Base-by-base conservation (phyloP, 2,797 vertebrate genomes). In the Tympanoctomys barrerae region DNA sequence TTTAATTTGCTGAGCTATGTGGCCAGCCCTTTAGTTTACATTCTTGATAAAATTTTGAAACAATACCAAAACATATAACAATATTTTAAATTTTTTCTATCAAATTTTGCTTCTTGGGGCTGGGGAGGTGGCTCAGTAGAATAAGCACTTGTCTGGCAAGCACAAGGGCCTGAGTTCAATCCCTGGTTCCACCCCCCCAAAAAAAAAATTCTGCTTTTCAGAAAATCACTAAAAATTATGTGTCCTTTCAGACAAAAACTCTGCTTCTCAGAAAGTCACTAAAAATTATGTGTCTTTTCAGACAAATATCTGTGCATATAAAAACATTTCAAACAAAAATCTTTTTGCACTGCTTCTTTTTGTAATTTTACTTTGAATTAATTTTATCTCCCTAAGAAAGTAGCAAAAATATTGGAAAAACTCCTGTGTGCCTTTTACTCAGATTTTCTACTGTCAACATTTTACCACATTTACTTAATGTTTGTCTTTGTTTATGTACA, bases 381-480 rank as follows among this genome's bases (percentile, higher is more conserved):
- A 93, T 89, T 94, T 49, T 39, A 71, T 57, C 77, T 16, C 49
- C 77, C 3, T 18, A 77, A 94, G 75, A 71, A 87, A 79, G 18
- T 54, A 94, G 21, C 18, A 75, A 77, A 77, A 61, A 81, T 70
- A 68, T 6, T 49, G 71, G 26, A 86, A 92, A 86, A 87, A 39
- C 10, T 68, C 54, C 77, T 71, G 21, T 24, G 52, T 59, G 71
- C 13, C 8, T 31, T 88, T 85, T 26, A 12, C 42, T 87, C 57
- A 80, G 19, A 80, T 92, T 94, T 28, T 90, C 52, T 19, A 59
- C 21, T 73, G 13, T 73, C 91, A 77, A 14, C 6, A 64, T 89
- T 89, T 89, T 86, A 31, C 10, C 70, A 87, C 33, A 61, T 92
- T 87, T 91, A 78, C 89, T 68, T 93, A 52, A 31, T 73, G 46